Conservation (phyloP, 2,797 vertebrate species). For the Fistularia commersonii region DNA sequence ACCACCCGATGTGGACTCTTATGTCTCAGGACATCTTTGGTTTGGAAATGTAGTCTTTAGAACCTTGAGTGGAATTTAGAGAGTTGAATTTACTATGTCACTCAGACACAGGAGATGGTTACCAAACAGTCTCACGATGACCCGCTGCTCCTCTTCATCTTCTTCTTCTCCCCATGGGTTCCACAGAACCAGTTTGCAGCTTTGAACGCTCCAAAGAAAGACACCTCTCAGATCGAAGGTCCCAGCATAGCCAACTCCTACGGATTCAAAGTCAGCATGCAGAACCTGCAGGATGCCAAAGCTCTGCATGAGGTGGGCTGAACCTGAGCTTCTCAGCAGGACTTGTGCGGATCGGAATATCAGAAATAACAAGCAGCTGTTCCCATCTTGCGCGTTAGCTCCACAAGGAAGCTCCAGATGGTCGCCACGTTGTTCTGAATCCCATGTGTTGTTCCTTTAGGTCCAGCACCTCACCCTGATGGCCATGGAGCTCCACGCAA, state of each 20-base stretch:
- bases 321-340: slow-evolving; percentile 2
- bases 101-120: too few relatives aligned
- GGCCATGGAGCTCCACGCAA: slow-evolving; percentile 93
- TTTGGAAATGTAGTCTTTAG: too few relatives aligned
- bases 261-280: slow-evolving; percentile 95
- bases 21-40: too few relatives aligned
- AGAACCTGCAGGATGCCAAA: slow-evolving; percentile 96
- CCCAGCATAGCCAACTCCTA: slow-evolving; percentile 94
- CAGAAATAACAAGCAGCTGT: too few relatives aligned
- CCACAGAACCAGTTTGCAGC: slow-evolving; percentile 88
- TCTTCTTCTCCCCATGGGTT: slow-evolving; percentile 10
- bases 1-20: too few relatives aligned
- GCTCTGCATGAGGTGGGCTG: slow-evolving; percentile 91
- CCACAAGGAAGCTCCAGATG: not conserved
- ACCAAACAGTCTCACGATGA: too few relatives aligned
- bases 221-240: slow-evolving; percentile 92
- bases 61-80: too few relatives aligned
- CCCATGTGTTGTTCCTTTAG: slow-evolving; percentile 57
- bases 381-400: too few relatives aligned
- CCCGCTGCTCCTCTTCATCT: slow-evolving; percentile 1
- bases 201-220: slow-evolving; percentile 85
- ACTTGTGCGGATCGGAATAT: not conserved
- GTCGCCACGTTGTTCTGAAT: not conserved
- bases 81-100: too few relatives aligned
- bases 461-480: slow-evolving; percentile 92